Evolutionary conservation across 2,113 vertebrate genomes (phyloP).

Genomic region (Thryonomys swinderianus): DNA sequence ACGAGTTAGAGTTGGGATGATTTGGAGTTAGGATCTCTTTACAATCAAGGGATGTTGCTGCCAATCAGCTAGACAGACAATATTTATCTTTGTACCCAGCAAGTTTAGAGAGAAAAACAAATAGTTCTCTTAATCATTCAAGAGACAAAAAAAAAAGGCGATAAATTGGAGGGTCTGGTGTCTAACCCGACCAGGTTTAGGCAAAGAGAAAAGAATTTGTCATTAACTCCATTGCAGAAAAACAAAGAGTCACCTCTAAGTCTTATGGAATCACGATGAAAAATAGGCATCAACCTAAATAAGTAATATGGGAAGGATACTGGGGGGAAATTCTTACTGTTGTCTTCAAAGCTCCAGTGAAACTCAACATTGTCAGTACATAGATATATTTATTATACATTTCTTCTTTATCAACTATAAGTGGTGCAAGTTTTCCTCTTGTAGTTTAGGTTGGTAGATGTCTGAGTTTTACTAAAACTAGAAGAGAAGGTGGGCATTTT

Average conservation of each 20-base stretch:
- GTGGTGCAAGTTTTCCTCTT: neutral
- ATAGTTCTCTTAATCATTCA: neutral
- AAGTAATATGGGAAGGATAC: neutral
- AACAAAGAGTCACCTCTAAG: neutral
- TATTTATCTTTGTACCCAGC: neutral
- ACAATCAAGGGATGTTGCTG: neutral
- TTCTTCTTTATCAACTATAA: neutral
- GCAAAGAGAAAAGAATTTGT: neutral
- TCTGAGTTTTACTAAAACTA: neutral
- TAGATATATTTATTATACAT: neutral
- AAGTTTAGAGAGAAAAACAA: neutral
- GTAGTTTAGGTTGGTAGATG: neutral
- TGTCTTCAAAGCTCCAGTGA: neutral
- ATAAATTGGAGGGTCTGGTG: neutral
- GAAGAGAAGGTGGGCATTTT: neutral
- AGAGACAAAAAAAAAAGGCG: neutral
- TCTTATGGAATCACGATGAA: neutral
- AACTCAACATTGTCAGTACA: neutral
- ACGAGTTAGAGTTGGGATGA: neutral
- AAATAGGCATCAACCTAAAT: neutral
- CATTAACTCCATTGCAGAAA: neutral
- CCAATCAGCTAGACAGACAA: neutral
- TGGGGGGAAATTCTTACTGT: neutral
- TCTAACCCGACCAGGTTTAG: neutral
- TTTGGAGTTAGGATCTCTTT: constrained; percentile 18